Evolutionary conservation across 1,140 invertebrate genomes (phyloP), one percentile per base, ranked within the genome.

Genomic region (Drosophila bocqueti): DNA sequence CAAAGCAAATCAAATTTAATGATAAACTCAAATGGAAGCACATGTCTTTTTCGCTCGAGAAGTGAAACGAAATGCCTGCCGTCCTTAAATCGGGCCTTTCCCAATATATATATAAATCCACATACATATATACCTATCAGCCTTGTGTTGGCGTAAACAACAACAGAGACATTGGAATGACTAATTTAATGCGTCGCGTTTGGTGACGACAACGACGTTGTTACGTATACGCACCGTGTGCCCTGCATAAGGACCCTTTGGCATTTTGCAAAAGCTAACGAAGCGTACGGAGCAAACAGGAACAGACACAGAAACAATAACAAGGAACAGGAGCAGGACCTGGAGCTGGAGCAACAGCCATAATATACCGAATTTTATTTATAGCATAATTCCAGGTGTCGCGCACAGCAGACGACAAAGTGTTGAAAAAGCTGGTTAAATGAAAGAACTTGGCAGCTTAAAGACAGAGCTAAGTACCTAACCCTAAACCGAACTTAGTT

Each of bases 1-100:
- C 75, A 81, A 81, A 84, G 85, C 84, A 90, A 87, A 87, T 87
- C 84, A 89, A 90, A 89, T 90, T 79, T 89, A 89, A 89, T 90
- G 85, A 89, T 89, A 84, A 85, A 83, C 85, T 85, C 79, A 64
- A 76, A 73, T 81, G 60, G 66, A 73, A 67, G 78, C 83, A 73
- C 81, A 90, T 89, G 84, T 90, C 81, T 79, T 79, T 89, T 84
- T 69, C 81, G 81, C 73, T 50, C 65, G 83, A 72, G 54, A 36
- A 36, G 34, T 36, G 34, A 79, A 52, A 11, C n/a, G 13, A 16
- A 18, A 9, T n/a, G 42, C 40, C 67, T 71, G 54, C 21, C 26
- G 0, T 29, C 16, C 59, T 24, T 16, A 18, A 71, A 59, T 57
- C 26, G 16, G 10, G 36, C 49, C 43, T 68, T 11, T 57, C 29